A percentile compares a stretch with the other conserved stretches of the same genome.
Evolutionary conservation across 2,113 vertebrate genomes (phyloP).

Genomic region (Psettodes erumei): DNA sequence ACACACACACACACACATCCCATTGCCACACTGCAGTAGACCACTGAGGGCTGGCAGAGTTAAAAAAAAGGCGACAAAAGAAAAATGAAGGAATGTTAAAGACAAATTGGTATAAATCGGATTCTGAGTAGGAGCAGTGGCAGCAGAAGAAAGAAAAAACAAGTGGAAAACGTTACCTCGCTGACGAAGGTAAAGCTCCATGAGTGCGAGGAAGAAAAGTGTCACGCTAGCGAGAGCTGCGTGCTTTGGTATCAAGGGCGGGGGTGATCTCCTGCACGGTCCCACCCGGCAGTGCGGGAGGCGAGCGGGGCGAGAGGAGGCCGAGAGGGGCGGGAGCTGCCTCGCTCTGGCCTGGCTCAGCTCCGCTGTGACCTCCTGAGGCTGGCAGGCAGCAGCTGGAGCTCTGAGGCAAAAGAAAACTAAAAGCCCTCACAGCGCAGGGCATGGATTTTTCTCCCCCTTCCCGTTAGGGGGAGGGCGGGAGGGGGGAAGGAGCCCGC

Average conservation of each 20-base stretch:
- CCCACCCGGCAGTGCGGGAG: slow-evolving; percentile 41
- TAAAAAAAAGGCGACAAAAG: neutral
- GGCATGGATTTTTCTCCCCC: slow-evolving; percentile 17
- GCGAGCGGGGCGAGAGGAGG: slow-evolving; percentile 44
- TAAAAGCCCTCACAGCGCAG: slow-evolving; percentile 42
- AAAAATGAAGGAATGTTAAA: slow-evolving; percentile 16
- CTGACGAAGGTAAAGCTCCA: slow-evolving; percentile 65
- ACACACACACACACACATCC: slow-evolving; percentile 3
- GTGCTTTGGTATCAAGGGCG: slow-evolving; percentile 31
- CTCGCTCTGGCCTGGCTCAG: slow-evolving; percentile 18
- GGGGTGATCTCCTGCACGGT: slow-evolving; percentile 57
- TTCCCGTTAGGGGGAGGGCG: slow-evolving; percentile 34
- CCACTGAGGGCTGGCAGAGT: slow-evolving; percentile 19
- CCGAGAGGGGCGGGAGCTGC: neutral
- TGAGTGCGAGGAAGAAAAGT: slow-evolving; percentile 36
- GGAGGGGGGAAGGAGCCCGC: slow-evolving; percentile 45
- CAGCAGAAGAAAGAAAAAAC: slow-evolving; percentile 21
- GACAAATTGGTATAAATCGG: neutral
- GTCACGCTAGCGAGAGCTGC: slow-evolving; percentile 17
- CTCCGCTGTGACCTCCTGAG: slow-evolving; percentile 29
- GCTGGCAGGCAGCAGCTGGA: slow-evolving; percentile 45
- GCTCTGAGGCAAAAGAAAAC: slow-evolving; percentile 25
- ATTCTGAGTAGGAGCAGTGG: slow-evolving; percentile 12
- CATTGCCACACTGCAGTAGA: slow-evolving; percentile 36
- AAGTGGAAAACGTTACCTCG: slow-evolving; percentile 64